phyloP scores from a whole-genome alignment of 2,888 invertebrate genomes.

The Malthinus seriepunctatus region DNA sequence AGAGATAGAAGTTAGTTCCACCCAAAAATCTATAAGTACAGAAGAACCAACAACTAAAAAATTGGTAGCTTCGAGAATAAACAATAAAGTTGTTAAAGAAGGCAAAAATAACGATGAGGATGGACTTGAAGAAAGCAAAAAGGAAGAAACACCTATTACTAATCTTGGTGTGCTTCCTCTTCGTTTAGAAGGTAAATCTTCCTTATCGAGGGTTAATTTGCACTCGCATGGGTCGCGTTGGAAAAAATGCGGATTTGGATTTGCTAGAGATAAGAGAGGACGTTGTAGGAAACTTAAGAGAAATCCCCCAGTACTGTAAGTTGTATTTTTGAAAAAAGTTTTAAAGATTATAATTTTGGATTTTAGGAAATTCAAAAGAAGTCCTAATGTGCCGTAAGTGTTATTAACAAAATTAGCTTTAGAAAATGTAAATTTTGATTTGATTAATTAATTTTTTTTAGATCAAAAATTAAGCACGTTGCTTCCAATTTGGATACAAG shows the following conservation, averaged over 20 bases:
- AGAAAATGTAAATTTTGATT: background rate
- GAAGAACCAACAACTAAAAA: background rate
- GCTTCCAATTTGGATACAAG: slow-evolving; percentile 46
- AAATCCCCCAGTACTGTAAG: slow-evolving; percentile 33
- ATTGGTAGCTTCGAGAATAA: background rate
- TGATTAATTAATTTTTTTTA: slow-evolving; percentile 35
- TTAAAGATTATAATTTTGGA: background rate
- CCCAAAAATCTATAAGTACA: background rate
- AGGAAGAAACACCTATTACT: background rate
- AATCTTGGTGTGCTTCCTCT: background rate
- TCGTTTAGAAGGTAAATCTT: background rate
- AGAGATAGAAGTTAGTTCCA: no score
- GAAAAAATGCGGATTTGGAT: slow-evolving; percentile 47
- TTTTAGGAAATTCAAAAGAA: background rate
- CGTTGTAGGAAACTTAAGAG: slow-evolving; percentile 50
- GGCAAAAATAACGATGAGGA: background rate
- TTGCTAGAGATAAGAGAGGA: slow-evolving; percentile 49
- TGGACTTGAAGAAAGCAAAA: background rate
- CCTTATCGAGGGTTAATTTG: no score
- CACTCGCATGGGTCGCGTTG: slow-evolving; percentile 24
- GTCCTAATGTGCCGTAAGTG: background rate
- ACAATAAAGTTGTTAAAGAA: background rate
- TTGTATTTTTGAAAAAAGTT: background rate
- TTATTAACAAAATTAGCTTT: background rate
- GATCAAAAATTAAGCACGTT: slow-evolving; percentile 46